Conservation (phyloP, 2,113 vertebrate genomes). For the Tichodroma muraria region DNA sequence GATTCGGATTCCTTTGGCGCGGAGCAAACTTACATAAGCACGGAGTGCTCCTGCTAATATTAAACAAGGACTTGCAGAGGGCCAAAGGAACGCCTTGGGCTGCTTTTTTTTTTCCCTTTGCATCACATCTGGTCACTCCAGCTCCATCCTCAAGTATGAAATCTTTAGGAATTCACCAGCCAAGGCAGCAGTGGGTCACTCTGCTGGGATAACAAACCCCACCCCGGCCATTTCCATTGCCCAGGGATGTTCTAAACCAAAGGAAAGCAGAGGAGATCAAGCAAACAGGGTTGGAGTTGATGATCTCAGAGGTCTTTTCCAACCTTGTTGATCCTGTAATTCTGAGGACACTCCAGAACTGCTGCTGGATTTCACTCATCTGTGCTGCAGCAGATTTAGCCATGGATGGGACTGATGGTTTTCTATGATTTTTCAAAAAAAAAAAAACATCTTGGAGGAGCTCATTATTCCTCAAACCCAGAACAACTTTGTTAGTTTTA, state of each 20-base stretch:
- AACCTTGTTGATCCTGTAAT: not conserved
- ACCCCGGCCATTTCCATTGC: fast-evolving
- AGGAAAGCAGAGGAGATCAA: not conserved
- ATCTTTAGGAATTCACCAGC: not conserved
- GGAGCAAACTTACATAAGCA: not conserved
- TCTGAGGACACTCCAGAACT: not conserved
- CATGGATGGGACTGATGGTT: fast-evolving
- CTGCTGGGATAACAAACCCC: not conserved
- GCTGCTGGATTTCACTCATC: not conserved
- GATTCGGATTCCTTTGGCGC: not conserved
- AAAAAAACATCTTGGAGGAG: not conserved
- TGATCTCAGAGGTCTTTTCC: not conserved
- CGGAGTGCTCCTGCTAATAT: not conserved
- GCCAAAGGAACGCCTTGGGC: not conserved
- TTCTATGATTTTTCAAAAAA: not conserved
- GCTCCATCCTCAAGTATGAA: not conserved
- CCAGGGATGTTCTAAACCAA: not conserved
- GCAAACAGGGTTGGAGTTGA: not conserved
- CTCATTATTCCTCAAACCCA: not conserved
- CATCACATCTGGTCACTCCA: not conserved
- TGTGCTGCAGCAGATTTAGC: not conserved
- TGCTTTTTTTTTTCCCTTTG: not conserved
- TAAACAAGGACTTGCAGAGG: not conserved
- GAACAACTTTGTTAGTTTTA: not conserved
- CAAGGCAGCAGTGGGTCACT: not conserved